Percentiles rank a stretch among this genome's conserved stretches.
Evolutionary conservation across 2,888 invertebrate species (phyloP).

Genomic region (Ctena decussata): DNA sequence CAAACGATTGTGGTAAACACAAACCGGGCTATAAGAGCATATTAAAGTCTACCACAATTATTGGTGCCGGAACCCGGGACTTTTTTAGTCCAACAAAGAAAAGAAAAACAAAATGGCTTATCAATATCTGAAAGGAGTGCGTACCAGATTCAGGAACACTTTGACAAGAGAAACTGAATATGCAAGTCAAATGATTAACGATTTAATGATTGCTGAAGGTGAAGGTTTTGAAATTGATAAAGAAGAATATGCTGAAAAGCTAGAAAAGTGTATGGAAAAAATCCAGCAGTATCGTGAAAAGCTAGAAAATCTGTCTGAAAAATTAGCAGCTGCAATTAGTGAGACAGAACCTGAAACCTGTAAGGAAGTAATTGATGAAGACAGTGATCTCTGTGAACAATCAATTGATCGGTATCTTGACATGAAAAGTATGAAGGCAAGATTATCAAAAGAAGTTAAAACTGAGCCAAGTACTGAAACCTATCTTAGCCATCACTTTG

Average conservation of each 20-base stretch:
- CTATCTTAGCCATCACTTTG: neutral
- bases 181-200: neutral
- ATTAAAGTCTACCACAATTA: constrained; percentile 1
- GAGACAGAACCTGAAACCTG: neutral
- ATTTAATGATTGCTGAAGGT: too few species aligned
- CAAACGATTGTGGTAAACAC: too few species aligned
- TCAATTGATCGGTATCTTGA: neutral
- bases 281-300: neutral
- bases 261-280: constrained; percentile 11
- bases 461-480: neutral
- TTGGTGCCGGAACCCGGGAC: constrained; percentile 26
- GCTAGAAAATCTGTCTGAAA: neutral
- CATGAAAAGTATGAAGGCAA: neutral
- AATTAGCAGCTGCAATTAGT: neutral
- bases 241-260: constrained; percentile 16
- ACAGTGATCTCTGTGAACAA: neutral
- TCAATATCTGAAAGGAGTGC: neutral
- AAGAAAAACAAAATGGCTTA: neutral
- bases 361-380: neutral
- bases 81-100: neutral
- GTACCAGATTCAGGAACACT: constrained; percentile 3
- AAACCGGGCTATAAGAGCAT: neutral
- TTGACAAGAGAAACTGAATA: neutral
- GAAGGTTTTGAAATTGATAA: too few species aligned
- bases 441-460: neutral